Base-by-base conservation (phyloP, 2,113 vertebrate genomes). In the Clarias macrocephalus region DNA sequence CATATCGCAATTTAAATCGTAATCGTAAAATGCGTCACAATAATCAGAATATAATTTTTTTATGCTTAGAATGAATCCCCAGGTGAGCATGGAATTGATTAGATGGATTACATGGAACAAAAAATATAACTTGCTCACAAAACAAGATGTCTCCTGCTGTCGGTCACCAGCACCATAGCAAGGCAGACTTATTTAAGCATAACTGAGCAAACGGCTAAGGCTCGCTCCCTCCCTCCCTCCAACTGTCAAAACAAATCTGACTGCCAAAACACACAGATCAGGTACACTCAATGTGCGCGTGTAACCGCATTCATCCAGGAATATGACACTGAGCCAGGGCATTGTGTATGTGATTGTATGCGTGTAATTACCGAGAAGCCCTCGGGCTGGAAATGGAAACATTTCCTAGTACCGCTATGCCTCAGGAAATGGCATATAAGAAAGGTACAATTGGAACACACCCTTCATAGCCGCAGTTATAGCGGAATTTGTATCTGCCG, bases 261-360 rank as follows among this genome's bases (percentile, higher is more conserved):
- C 70, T 83, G 80, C 86, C 86, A 87, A 87, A 87, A 77, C 76
- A 63, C 86, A 77, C 42, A 87, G 80, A 87, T 83, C 86, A 83
- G 86, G 86, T 87, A 87, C 68, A 63, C 28, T 83, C 86, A 76
- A 83, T 76, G 70, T 48, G 68, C 52, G 42, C 72, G 48, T 42
- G 86, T 56, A 66, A 87, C 81, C 86, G 28, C 86, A 83, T 62
- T 87, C 42, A 60, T 82, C 86, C 60, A 75, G 68, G 11, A 63
- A 81, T 83, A 60, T 28, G 25, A 62, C n/a, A 48, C 25, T 59
- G 66, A 82, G 85, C 80, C 68, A 82, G 25, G 28, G 66, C 57
- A 73, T 59, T 87, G 80, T 87, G 37, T 16, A 57, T 42, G 37
- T 63, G 80, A 54, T 28, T 25, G 70, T 65, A 42, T 76, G 59